Conservation (phyloP, 2,888 invertebrate genomes). For the Sphecodes monilicornis region DNA sequence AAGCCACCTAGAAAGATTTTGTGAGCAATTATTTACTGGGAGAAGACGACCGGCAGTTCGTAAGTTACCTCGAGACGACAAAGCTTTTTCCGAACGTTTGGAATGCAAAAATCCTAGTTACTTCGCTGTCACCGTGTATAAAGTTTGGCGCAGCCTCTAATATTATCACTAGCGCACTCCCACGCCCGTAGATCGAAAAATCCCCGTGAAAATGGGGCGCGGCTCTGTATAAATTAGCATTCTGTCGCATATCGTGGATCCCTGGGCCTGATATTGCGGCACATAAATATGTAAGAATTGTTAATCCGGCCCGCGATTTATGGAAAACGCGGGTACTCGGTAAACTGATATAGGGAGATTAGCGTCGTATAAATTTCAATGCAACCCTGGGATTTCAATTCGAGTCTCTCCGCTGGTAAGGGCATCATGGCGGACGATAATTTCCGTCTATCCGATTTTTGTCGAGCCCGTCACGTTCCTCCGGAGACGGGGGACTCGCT, state of each 20-base stretch:
- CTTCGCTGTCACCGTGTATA: neutral
- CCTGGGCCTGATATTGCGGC: neutral
- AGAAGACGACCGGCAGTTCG: too few relatives aligned
- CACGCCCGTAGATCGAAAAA: neutral
- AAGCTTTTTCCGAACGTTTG: neutral
- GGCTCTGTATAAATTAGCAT: neutral
- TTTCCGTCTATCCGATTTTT: neutral
- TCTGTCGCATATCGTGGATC: neutral
- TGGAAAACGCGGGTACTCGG: neutral
- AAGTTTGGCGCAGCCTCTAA: neutral
- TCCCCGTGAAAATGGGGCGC: neutral
- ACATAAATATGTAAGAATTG: slow-evolving; percentile 5
- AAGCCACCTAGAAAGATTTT: neutral
- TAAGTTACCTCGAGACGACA: neutral
- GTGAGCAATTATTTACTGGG: neutral
- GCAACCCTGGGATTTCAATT: neutral
- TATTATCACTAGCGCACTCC: neutral
- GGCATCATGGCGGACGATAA: slow-evolving; percentile 11
- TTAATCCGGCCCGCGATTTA: neutral
- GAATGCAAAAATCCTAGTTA: neutral
- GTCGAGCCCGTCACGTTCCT: slow-evolving; percentile 17
- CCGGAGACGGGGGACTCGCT: neutral
- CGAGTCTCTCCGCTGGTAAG: neutral
- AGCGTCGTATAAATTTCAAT: slow-evolving; percentile 8
- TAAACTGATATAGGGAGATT: neutral